Evolutionary conservation across 2,888 invertebrate genomes (phyloP).

Genomic region (Lasius platythorax): DNA sequence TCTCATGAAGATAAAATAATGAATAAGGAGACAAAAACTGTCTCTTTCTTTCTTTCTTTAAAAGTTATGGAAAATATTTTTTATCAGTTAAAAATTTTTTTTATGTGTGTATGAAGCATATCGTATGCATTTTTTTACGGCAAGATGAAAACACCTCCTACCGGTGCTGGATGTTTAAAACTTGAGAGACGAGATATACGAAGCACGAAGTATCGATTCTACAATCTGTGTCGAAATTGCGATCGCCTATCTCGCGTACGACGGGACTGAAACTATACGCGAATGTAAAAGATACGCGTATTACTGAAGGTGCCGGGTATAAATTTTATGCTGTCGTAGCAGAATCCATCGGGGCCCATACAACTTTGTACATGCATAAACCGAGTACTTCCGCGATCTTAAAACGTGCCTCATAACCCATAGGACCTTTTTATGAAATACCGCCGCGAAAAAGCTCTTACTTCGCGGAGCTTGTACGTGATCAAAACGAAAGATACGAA

Average conservation of each 20-base stretch:
- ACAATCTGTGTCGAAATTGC: slow-evolving; percentile 63
- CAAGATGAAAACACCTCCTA: not conserved
- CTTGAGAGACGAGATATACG: slow-evolving; percentile 27
- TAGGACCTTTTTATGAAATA: slow-evolving; percentile 58
- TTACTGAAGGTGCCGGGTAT: slow-evolving; percentile 64
- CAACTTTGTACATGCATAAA: slow-evolving; percentile 70
- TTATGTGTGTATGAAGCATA: not conserved
- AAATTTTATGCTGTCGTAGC: slow-evolving; percentile 70
- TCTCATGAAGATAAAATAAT: not conserved
- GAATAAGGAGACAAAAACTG: too few relatives aligned
- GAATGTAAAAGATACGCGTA: slow-evolving; percentile 67
- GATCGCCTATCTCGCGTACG: slow-evolving; percentile 52
- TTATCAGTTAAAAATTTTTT: not conserved
- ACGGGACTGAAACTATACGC: slow-evolving; percentile 47
- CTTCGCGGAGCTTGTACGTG: slow-evolving; percentile 52
- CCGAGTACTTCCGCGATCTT: slow-evolving; percentile 55
- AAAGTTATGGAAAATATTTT: not conserved
- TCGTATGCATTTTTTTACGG: not conserved
- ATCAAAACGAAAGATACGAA: slow-evolving; percentile 49
- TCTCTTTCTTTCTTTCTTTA: too few relatives aligned
- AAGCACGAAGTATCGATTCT: slow-evolving; percentile 43
- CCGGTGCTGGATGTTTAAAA: slow-evolving; percentile 23
- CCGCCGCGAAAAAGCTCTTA: slow-evolving; percentile 42
- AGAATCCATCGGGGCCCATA: slow-evolving; percentile 58
- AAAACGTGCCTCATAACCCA: slow-evolving; percentile 56